Percentiles rank a stretch among this genome's conserved stretches.
phyloP scores from a whole-genome alignment of 35 echinoderm and acorn worm species.

The Stichopus chloronotus region DNA sequence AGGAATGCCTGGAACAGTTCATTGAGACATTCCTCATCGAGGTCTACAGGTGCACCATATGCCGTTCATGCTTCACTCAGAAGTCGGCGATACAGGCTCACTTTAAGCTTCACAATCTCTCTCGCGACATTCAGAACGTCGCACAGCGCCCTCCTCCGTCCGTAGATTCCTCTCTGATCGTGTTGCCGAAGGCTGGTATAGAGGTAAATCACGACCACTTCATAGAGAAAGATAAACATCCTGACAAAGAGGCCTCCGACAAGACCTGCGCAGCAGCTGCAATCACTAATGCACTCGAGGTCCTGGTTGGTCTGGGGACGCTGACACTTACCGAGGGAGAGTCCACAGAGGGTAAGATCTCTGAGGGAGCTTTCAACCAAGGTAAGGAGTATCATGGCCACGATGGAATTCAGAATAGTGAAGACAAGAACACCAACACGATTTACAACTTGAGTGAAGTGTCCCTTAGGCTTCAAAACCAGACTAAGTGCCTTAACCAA shows the following conservation, averaged over 20 bases:
- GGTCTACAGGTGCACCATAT: slow-evolving; percentile 82
- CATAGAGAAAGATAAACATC: neutral
- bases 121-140: neutral
- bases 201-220: neutral
- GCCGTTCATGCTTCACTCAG: slow-evolving; percentile 53
- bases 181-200: neutral
- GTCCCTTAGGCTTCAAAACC: neutral
- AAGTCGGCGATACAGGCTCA: slow-evolving; percentile 61
- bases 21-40: slow-evolving; percentile 70
- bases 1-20: slow-evolving; percentile 38
- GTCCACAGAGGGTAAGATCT: neutral
- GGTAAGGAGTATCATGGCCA: neutral
- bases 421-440: neutral
- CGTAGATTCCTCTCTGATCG: neutral
- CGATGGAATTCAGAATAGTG: neutral
- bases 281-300: slow-evolving; percentile 59
- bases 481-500: neutral
- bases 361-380: neutral
- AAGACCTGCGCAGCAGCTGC: slow-evolving; percentile 17
- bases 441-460: neutral
- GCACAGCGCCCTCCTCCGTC: neutral
- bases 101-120: slow-evolving; percentile 43
- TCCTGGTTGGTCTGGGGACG: slow-evolving; percentile 29
- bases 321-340: neutral
- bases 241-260: neutral